phyloP scores from a whole-genome alignment of 2,888 invertebrate genomes.

The Meteorus cinctellus region DNA sequence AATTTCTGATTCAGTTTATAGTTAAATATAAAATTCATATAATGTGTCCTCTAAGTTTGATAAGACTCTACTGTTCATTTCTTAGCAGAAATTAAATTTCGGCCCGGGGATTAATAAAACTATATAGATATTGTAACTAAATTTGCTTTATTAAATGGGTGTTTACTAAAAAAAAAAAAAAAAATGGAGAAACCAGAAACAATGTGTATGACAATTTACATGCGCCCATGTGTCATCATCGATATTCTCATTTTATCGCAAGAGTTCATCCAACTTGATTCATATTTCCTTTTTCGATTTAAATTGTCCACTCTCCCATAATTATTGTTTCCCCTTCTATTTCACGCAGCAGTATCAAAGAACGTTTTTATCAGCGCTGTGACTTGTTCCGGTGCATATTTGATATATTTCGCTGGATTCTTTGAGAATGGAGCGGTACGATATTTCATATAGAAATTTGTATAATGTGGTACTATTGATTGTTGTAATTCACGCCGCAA shows the following conservation, averaged over 20 bases:
- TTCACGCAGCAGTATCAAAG: conserved; percentile 90
- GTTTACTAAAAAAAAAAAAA: conserved; percentile 66
- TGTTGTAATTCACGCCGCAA: conserved; percentile 93
- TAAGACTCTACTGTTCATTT: neutral
- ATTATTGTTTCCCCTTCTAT: conserved; percentile 2
- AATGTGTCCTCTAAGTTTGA: neutral
- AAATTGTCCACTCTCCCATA: neutral
- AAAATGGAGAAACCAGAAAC: neutral
- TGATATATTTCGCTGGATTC: conserved; percentile 94
- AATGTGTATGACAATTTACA: conserved; percentile 4
- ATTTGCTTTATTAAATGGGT: conserved; percentile 73
- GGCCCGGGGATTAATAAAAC: conserved; percentile 57
- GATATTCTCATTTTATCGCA: conserved; percentile 21
- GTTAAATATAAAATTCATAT: neutral
- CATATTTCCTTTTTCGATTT: conserved; percentile 17
- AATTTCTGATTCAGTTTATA: conserved; percentile 46
- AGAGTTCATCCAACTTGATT: neutral
- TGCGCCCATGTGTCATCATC: conserved; percentile 10
- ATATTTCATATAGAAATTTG: conserved; percentile 86
- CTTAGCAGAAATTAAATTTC: conserved; percentile 35
- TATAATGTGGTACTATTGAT: conserved; percentile 89
- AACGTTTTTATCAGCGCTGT: conserved; percentile 89
- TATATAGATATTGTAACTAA: conserved; percentile 70
- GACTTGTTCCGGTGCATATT: conserved; percentile 90
- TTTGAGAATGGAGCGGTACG: conserved; percentile 89